Percentiles rank a stretch among this genome's conserved stretches.
Conservation (phyloP, 2,888 invertebrate species). For the Cremastinae sp. region DNA sequence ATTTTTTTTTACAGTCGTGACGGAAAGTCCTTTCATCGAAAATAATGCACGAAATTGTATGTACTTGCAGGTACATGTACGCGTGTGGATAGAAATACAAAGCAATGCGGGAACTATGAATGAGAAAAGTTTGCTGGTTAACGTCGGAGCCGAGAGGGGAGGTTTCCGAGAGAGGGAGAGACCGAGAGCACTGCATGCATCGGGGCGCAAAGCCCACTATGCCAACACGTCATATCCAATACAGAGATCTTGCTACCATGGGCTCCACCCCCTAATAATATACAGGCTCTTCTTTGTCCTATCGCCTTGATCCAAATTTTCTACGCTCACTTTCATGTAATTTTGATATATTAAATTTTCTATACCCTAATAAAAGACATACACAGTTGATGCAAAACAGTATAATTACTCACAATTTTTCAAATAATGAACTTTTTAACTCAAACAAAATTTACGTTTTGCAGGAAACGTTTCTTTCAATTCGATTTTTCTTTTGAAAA, state of each 20-base stretch:
- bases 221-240: conserved; percentile 79
- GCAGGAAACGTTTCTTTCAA: too few species aligned
- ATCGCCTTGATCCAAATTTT: not conserved
- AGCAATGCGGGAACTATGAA: conserved; percentile 56
- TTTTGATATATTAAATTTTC: not conserved
- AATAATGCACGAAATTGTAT: too few species aligned
- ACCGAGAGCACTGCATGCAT: conserved; percentile 70
- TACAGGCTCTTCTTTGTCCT: not conserved
- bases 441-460: too few species aligned
- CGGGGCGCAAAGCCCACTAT: conserved; percentile 77
- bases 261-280: conserved; percentile 28
- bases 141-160: conserved; percentile 38
- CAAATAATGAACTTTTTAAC: not conserved
- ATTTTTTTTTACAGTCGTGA: too few species aligned
- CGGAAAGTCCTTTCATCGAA: too few species aligned
- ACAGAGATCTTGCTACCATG: conserved; percentile 67
- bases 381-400: too few species aligned
- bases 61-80: conserved; percentile 23
- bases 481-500: too few species aligned
- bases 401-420: too few species aligned
- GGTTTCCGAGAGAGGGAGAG: conserved; percentile 29
- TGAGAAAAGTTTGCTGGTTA: conserved; percentile 64
- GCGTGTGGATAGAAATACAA: conserved; percentile 8
- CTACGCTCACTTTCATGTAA: not conserved
- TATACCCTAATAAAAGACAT: too few species aligned